These are phyloP conservation scores for Phyllotreta cruciferae DNA, from an alignment of 2,888 invertebrate genomes.

Conservation along the genomic window DNA sequence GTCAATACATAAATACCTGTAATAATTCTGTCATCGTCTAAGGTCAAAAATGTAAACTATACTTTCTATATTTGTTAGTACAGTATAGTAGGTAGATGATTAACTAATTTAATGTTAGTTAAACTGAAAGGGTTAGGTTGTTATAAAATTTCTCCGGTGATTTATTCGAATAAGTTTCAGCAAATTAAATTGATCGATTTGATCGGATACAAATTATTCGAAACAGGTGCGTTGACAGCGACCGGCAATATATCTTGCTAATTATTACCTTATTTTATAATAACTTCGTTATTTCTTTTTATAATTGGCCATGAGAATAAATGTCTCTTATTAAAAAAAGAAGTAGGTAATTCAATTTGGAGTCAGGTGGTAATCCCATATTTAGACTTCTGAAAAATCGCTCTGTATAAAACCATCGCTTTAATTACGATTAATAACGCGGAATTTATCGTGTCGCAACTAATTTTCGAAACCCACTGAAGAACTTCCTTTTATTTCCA, in stretches of 20 bases:
- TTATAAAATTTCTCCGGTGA: not conserved
- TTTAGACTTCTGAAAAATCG: too few species aligned
- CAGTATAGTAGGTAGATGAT: too few species aligned
- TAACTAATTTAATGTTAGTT: too few species aligned
- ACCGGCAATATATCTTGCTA: constrained; percentile 21
- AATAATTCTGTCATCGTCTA: constrained; percentile 34
- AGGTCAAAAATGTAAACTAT: constrained; percentile 37
- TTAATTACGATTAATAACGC: not conserved
- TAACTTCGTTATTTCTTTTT: constrained; percentile 9
- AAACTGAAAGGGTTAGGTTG: too few species aligned
- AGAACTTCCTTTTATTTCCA: constrained; percentile 58
- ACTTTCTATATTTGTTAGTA: not conserved
- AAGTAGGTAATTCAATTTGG: too few species aligned
- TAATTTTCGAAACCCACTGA: too few species aligned
- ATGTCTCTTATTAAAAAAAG: not conserved
- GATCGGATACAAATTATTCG: constrained; percentile 10
- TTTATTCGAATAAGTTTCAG: not conserved
- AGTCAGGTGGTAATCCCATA: not conserved
- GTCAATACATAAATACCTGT: constrained; percentile 23
- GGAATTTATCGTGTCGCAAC: too few species aligned
- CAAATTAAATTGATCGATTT: constrained; percentile 8
- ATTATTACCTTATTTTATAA: constrained; percentile 12
- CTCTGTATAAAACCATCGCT: too few species aligned
- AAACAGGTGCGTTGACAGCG: constrained; percentile 20
- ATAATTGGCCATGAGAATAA: constrained; percentile 10